Conservation (phyloP, 2,113 vertebrate genomes). For the Dipodomys ordii region DNA sequence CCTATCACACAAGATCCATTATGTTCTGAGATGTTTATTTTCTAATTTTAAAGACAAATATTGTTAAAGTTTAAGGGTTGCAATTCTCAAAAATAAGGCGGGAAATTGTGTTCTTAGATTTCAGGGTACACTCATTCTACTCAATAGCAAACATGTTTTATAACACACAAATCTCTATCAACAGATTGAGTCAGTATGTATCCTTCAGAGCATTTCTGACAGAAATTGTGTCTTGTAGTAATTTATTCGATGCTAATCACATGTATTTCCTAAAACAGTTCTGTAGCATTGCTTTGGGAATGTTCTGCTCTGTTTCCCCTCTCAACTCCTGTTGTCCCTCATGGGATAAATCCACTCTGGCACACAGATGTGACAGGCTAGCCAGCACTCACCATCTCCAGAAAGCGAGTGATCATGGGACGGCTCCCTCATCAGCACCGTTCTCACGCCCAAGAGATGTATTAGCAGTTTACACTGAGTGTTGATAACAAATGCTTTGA, state of each 20-base stretch:
- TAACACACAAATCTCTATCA: neutral
- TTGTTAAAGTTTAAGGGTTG: constrained; percentile 5
- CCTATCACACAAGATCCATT: neutral
- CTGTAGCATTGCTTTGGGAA: neutral
- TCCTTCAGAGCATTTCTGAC: neutral
- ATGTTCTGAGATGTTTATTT: neutral
- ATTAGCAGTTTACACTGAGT: neutral
- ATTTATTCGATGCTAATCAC: neutral
- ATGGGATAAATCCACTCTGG: neutral
- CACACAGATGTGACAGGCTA: neutral
- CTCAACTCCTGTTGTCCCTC: neutral
- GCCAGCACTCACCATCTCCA: neutral
- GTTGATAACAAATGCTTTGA: too few relatives aligned
- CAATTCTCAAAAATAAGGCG: neutral
- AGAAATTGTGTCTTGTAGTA: neutral
- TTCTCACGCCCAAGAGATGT: neutral
- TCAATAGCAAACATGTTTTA: neutral
- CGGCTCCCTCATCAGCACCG: neutral
- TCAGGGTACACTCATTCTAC: neutral
- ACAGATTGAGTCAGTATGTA: neutral
- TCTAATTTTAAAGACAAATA: constrained; percentile 3
- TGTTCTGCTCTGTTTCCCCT: neutral
- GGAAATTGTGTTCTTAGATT: constrained; percentile 6
- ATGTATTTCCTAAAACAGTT: neutral
- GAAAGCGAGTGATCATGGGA: too few relatives aligned